Base-by-base conservation (phyloP, 1,140 invertebrate species). In the Pachyrhynchus sulphureomaculatus region DNA sequence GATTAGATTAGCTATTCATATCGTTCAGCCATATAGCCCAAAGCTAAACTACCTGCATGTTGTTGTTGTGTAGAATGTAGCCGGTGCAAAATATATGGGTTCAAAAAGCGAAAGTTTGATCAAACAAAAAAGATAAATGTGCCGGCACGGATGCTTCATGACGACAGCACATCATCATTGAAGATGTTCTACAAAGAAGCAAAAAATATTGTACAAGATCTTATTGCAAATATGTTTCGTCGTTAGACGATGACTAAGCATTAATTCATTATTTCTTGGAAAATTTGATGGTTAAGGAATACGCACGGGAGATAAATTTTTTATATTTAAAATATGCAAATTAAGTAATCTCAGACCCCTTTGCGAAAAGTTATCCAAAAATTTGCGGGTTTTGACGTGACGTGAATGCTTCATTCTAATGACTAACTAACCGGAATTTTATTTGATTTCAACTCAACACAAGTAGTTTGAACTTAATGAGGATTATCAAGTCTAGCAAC, bases 31-130 rank as follows among this genome's bases (percentile, higher is more conserved):
- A 34, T 48, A 48, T 6, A 33, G 44, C 54, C 44, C 17, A 2
- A 12, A 29, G 54, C 44, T 6, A 34, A 47, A 36, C 54, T 57
- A 57, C 44, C 54, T 57, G 54, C 54, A 47, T 57, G 44, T 49
- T 15, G 36, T 56, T 26, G 33, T 29, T 29, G 52, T 45, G 15
- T 32, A 44, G 18, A 36, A 10, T 39, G 18, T 18, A 26, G 29
- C n/a, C 49, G 39, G 53, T 55, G 41, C 53, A 42, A 55, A 55
- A 55, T 41, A 55, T 41, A 55, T 55, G 53, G 41, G 41, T 29
- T 55, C 47, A 44, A 55, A 54, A 55, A 55, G 53, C 53, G 53
- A 55, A 55, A 55, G 53, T 55, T 26, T 17, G 53, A 55, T 55
- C 41, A 26, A 32, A 32, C 34, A 13, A 24, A 33, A 9, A 4